phyloP scores from a whole-genome alignment of 2,113 vertebrate genomes.

The Pontoporia blainvillei region DNA sequence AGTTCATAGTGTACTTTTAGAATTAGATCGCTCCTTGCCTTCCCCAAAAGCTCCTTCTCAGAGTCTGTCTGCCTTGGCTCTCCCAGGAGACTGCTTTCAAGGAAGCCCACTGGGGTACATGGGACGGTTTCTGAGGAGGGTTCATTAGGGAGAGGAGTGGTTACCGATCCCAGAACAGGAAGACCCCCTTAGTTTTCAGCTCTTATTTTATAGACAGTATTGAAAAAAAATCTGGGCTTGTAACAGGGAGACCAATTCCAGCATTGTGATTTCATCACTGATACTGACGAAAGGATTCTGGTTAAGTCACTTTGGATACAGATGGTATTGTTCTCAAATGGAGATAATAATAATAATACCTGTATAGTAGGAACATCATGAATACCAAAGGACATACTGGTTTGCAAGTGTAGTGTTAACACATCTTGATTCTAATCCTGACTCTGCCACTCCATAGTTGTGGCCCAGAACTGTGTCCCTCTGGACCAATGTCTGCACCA shows the following conservation, averaged over 20 bases:
- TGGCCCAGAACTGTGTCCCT: background rate
- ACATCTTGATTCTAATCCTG: background rate
- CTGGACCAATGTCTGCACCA: background rate
- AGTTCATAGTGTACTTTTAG: background rate
- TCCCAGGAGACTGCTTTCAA: background rate
- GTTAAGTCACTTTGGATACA: background rate
- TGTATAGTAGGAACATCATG: background rate
- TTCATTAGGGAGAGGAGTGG: background rate
- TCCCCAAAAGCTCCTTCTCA: background rate
- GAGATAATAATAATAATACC: background rate
- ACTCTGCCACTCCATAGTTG: background rate
- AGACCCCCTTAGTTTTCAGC: background rate
- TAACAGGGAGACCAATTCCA: background rate
- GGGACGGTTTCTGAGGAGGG: background rate
- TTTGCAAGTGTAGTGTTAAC: accelerated
- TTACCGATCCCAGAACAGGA: background rate
- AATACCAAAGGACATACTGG: background rate
- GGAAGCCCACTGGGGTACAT: background rate
- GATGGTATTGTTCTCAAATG: background rate
- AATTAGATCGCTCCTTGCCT: background rate
- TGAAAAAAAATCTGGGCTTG: background rate
- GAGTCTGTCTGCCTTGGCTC: background rate
- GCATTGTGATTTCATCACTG: background rate
- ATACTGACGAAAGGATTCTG: background rate
- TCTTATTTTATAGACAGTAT: background rate